These are phyloP conservation scores for Hydriomena furcata DNA, from an alignment of 2,888 invertebrate genomes.

Conservation along the genomic window DNA sequence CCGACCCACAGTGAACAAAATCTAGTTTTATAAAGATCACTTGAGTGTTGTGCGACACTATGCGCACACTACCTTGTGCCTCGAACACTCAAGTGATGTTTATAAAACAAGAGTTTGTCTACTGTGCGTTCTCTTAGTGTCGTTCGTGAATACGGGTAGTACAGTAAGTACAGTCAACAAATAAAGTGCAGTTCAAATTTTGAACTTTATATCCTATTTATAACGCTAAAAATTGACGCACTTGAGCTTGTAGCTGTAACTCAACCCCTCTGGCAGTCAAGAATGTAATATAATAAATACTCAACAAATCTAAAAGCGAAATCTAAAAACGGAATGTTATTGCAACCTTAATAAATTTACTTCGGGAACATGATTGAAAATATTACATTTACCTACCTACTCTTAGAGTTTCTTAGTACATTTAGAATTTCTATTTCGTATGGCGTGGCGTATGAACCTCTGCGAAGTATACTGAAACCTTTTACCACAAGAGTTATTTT, in stretches of 20 bases:
- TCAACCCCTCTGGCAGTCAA: constrained; percentile 23
- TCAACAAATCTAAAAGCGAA: constrained; percentile 35
- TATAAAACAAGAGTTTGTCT: no score
- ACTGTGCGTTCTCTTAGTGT: constrained; percentile 4
- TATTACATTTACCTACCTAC: constrained; percentile 19
- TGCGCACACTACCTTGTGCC: no score
- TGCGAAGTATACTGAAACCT: no score
- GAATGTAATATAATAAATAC: constrained; percentile 37
- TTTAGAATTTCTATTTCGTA: no score
- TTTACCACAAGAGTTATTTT: no score
- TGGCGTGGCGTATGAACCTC: no score
- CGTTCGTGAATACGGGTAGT: no score
- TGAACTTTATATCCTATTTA: constrained; percentile 15
- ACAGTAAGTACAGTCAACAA: constrained; percentile 10
- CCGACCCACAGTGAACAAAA: no score
- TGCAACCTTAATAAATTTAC: constrained; percentile 36
- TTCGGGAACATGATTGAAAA: constrained; percentile 31
- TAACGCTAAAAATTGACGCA: constrained; percentile 18
- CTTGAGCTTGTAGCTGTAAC: constrained; percentile 11
- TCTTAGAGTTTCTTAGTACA: not conserved
- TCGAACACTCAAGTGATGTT: no score
- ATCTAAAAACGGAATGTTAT: constrained; percentile 34
- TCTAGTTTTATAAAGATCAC: no score
- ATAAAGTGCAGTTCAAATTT: constrained; percentile 12
- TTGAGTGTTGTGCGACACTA: no score